Conservation (phyloP, 2,888 invertebrate genomes). For the Lysandra bellargus region DNA sequence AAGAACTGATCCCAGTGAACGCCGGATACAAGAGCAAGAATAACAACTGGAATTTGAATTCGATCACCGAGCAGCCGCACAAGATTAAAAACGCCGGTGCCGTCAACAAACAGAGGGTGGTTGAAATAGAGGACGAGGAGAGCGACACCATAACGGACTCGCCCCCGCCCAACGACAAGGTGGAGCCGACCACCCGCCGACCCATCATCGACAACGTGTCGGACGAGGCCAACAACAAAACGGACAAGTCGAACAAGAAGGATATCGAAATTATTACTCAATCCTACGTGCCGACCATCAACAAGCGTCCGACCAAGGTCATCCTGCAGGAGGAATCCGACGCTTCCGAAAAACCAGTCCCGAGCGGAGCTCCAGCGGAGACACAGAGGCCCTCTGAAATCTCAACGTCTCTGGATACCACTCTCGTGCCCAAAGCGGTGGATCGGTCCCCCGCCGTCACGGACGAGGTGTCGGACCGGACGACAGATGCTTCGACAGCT, state of each 20-base stretch:
- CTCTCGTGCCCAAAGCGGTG: background rate
- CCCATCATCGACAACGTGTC: slow-evolving; percentile 72
- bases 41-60: slow-evolving; percentile 68
- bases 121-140: slow-evolving; percentile 71
- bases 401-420: background rate
- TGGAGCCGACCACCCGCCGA: slow-evolving; percentile 67
- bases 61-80: slow-evolving; percentile 66
- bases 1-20: slow-evolving; percentile 70
- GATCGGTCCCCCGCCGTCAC: slow-evolving; percentile 38
- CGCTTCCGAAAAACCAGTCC: slow-evolving; percentile 35
- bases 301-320: slow-evolving; percentile 66
- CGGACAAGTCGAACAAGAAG: slow-evolving; percentile 50
- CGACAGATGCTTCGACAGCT: slow-evolving; percentile 44
- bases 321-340: slow-evolving; percentile 52
- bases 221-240: slow-evolving; percentile 53
- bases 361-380: background rate
- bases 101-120: slow-evolving; percentile 56
- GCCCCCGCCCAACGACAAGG: slow-evolving; percentile 63
- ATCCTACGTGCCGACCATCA: slow-evolving; percentile 67
- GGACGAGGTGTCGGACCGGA: slow-evolving; percentile 42
- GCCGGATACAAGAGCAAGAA: slow-evolving; percentile 74
- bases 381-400: background rate
- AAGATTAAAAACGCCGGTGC: slow-evolving; percentile 57
- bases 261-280: slow-evolving; percentile 72
- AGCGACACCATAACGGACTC: slow-evolving; percentile 62